Base-by-base conservation (phyloP, 2,113 vertebrate species). In the Polypterus senegalus region DNA sequence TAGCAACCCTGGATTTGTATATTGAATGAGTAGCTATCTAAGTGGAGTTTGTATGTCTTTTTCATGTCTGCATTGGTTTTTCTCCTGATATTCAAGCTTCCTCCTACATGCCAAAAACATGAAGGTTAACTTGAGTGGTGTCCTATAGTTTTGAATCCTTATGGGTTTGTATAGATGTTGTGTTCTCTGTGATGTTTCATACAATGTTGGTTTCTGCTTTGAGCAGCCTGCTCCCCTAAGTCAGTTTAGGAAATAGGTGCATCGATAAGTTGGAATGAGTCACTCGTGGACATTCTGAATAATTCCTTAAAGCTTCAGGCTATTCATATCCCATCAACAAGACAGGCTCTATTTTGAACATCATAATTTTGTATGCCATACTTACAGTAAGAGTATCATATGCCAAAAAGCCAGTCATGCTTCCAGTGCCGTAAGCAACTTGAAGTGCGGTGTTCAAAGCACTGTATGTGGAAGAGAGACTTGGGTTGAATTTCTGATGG, bases 401-500 rank as follows among this genome's bases (percentile, higher is more conserved):
- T 61, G 75, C 81, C 68, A 83, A 65, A 0, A 6, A 27, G 5
- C 85, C 84, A 62, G 65, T 9, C 70, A 86, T 73, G 47, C 66
- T 70, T 0, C 86, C 83, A 0, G 74, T 77, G 57, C 81, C 79
- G 0, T 83, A 80, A 0, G 9, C 58, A 57, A 86, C 71, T 53
- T 67, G 71, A 46, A 87, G 45, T 3, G 58, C 44, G 9, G 74
- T 45, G 4, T 57, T 60, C 0, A 71, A 64, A 9, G 72, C 69
- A 66, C 3, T 63, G 70, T 78, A 86, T 11, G 77, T 86, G 65
- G 78, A 78, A 3, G 84, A 87, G 44, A 68, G 60, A 0, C 27
- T 54, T 0, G 78, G 73, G 52, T 81, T 65, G 66, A 84, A 89
- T 53, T 3, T 61, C 1, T 1, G 61, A 9, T 86, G 83, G 44